Conservation (phyloP, 2,113 vertebrate genomes). For the Dromas ardeola region DNA sequence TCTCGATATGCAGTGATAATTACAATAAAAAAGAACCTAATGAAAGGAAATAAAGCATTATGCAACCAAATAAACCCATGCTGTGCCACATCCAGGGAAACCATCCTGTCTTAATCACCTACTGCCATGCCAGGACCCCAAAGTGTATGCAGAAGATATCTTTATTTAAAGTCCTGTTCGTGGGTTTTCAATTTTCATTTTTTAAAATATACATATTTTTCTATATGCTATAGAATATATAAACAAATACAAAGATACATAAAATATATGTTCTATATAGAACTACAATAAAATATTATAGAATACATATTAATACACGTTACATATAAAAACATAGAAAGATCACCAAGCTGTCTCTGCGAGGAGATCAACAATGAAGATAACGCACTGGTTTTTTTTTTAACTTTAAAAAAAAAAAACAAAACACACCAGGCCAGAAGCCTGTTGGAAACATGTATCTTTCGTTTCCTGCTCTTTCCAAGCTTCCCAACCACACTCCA, state of each 20-base stretch:
- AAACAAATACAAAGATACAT: background rate
- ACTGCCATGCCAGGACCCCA: background rate
- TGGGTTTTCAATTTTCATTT: background rate
- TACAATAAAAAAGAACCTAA: background rate
- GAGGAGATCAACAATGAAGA: background rate
- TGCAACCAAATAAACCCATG: background rate
- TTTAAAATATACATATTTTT: background rate
- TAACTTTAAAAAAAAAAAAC: background rate
- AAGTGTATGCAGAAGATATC: background rate
- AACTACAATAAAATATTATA: background rate
- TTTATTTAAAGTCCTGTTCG: background rate
- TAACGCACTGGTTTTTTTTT: background rate
- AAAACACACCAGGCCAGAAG: background rate
- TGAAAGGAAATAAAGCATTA: background rate
- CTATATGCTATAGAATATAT: background rate
- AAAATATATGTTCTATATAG: background rate
- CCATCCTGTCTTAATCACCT: background rate
- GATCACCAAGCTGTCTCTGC: background rate
- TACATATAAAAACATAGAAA: background rate
- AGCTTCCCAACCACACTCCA: background rate
- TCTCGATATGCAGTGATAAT: rapidly evolving
- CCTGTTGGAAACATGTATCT: background rate
- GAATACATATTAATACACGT: background rate
- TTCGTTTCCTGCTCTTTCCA: background rate
- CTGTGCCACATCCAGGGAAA: background rate